phyloP scores from a whole-genome alignment of 1,140 invertebrate genomes.

The Grapholita molesta region DNA sequence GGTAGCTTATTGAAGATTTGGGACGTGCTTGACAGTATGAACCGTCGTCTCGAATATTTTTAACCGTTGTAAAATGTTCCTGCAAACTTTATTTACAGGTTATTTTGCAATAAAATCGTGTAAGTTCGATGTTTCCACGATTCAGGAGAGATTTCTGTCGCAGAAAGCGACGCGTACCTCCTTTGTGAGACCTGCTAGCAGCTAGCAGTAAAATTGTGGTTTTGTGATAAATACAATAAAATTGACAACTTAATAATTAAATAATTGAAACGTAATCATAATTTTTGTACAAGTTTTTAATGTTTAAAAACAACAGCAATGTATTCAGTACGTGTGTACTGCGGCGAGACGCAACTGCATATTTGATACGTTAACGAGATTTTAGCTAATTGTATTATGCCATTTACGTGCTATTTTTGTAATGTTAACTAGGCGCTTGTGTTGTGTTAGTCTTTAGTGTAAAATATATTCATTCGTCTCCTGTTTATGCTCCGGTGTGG shows the following conservation, averaged over 20 bases:
- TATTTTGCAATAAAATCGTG: background rate
- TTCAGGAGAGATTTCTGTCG: constrained; percentile 43
- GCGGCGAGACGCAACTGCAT: constrained; percentile 53
- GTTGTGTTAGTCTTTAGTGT: constrained; percentile 70
- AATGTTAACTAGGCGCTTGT: constrained; percentile 69
- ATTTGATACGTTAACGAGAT: constrained; percentile 59
- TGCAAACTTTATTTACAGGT: background rate
- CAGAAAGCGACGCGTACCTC: constrained; percentile 38
- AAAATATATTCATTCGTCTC: constrained; percentile 42
- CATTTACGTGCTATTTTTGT: constrained; percentile 72
- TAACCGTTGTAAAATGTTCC: background rate
- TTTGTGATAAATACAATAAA: constrained; percentile 75
- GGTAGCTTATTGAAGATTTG: background rate
- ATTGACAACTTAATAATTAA: constrained; percentile 56
- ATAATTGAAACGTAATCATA: constrained; percentile 56
- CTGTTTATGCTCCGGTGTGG: constrained; percentile 25
- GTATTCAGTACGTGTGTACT: constrained; percentile 12
- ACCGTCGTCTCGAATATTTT: background rate
- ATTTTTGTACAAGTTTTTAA: constrained; percentile 66
- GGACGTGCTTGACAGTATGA: background rate
- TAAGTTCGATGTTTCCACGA: constrained; percentile 32
- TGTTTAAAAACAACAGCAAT: constrained; percentile 31
- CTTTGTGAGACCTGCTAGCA: constrained; percentile 68
- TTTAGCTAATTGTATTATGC: constrained; percentile 62
- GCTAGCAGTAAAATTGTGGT: constrained; percentile 74